Evolutionary conservation across 2,113 vertebrate genomes (phyloP), one percentile per base, ranked within the genome.

Genomic region (Fukomys damarensis): DNA sequence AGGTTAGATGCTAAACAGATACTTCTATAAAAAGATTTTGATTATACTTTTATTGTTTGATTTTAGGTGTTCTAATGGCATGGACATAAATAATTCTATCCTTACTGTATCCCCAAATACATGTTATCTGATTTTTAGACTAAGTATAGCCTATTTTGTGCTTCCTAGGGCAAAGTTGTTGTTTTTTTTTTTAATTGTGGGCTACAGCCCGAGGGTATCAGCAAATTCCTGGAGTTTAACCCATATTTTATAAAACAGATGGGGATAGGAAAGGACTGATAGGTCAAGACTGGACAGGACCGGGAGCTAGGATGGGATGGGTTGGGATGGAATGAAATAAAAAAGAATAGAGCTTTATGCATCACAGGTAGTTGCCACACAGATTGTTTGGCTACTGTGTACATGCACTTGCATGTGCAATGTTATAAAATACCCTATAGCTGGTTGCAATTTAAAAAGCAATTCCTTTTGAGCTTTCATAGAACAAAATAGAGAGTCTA

Each of bases 21-120:
- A n/a, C 7, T 81, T 79, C 32, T 89, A 16, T 79, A 38, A 20
- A 38, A 93, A 58, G 68, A 76, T 76, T 93, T 81, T 86, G 65
- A 95, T 95, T 38, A 86, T 58, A 91, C 19, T 66, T 93, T 17
- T 7, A 52, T 9, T 95, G 82, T 89, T 49, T 38, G 74, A 43
- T 52, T 68, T 26, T 68, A 49, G 54, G 46, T 49, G 89, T 95
- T 86, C 77, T 93, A 70, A 70, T 41, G 20, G 2, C 79, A 89
- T 83, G 26, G 46, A 65, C 41, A 24, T 91, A 79, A 91, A 93
- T 88, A 93, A 81, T 82, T 76, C 41, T 86, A 24, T 66, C 38
- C 20, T 93, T 88, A 81, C 9, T 35, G 6, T 38, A 87, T 35
- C 1, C 3, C 26, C 30, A n/a, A 89, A 86, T 83, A 70, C 20